Conservation (phyloP, 2,113 vertebrate genomes). For the Dermatemys mawii region DNA sequence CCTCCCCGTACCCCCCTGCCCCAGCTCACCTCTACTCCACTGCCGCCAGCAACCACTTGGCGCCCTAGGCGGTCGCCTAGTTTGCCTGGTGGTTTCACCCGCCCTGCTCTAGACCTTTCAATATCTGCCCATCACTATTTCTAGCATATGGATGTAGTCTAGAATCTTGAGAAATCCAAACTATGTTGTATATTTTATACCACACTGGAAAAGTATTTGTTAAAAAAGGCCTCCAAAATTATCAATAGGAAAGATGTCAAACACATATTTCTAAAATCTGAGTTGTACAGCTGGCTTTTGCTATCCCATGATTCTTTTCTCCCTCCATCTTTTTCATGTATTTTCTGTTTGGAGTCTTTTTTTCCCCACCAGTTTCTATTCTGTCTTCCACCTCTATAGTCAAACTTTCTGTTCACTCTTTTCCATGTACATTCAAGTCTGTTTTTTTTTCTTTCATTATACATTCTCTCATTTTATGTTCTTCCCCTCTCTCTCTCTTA, state of each 20-base stretch:
- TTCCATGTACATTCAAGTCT: neutral
- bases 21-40: too few species aligned
- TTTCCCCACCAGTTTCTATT: neutral
- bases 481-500: neutral
- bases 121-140: neutral
- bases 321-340: neutral
- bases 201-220: neutral
- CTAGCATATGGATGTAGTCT: neutral
- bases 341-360: neutral
- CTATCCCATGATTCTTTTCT: neutral
- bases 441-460: neutral
- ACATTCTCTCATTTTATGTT: neutral
- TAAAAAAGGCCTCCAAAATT: too few species aligned
- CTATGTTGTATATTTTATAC: neutral
- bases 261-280: neutral
- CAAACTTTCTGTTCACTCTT: neutral
- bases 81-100: too few species aligned
- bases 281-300: neutral
- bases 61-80: too few species aligned
- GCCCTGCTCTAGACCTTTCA: neutral
- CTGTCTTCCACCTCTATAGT: neutral
- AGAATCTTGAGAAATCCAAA: neutral
- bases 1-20: too few species aligned
- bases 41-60: too few species aligned
- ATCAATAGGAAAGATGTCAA: too few species aligned